These are phyloP conservation scores for Patella depressa DNA, from an alignment of 2,888 invertebrate genomes.

Conservation along the genomic window DNA sequence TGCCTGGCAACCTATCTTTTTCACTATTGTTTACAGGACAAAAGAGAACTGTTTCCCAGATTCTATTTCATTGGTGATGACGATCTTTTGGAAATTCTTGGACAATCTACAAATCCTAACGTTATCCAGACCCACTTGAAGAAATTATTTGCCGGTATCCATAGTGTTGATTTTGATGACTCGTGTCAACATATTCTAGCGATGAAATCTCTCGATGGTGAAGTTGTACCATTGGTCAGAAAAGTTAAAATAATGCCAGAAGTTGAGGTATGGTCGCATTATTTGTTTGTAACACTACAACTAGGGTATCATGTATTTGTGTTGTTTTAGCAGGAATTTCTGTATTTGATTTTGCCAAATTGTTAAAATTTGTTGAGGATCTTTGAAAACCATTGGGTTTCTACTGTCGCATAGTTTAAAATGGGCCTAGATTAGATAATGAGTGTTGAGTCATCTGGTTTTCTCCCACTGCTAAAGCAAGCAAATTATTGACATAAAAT, in stretches of 20 bases:
- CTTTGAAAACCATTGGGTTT: too few relatives aligned
- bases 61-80: conserved; percentile 98
- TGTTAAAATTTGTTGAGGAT: too few relatives aligned
- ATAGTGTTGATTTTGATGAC: conserved; percentile 79
- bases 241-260: conserved; percentile 81
- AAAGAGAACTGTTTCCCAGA: conserved; percentile 92
- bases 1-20: too few relatives aligned
- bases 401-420: too few relatives aligned
- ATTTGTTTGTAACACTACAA: background rate
- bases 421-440: too few relatives aligned
- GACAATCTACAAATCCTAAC: conserved; percentile 89
- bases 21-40: conserved; percentile 78
- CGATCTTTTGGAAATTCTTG: conserved; percentile 94
- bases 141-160: conserved; percentile 86
- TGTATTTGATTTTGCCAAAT: too few relatives aligned
- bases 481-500: too few relatives aligned
- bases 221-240: conserved; percentile 79
- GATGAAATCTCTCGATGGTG: conserved; percentile 83
- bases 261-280: conserved; percentile 78
- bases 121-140: conserved; percentile 95
- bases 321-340: too few relatives aligned
- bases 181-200: conserved; percentile 77
- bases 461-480: too few relatives aligned
- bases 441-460: too few relatives aligned
- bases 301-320: too few relatives aligned